phyloP scores from a whole-genome alignment of 2,797 vertebrate species.

The Coccyzus lansbergi region DNA sequence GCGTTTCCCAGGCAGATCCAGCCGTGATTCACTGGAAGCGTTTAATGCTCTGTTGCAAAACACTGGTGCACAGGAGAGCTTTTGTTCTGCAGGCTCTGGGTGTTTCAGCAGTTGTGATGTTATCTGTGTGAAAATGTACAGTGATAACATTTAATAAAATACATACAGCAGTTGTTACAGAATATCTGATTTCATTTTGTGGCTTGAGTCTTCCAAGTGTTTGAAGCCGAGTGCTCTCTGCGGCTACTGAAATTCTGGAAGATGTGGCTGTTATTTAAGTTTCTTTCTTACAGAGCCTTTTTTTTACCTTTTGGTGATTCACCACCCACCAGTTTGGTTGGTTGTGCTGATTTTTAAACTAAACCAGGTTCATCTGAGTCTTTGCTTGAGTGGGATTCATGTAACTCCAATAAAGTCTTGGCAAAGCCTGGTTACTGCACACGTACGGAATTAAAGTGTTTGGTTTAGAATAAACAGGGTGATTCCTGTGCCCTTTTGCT shows the following conservation, averaged over 20 bases:
- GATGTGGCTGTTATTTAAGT: neutral
- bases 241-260: neutral
- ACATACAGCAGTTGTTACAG: neutral
- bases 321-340: neutral
- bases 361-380: neutral
- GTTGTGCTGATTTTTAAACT: neutral
- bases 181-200: neutral
- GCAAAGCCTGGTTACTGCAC: neutral
- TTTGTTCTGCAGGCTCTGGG: neutral
- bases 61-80: neutral
- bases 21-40: neutral
- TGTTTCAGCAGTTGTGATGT: neutral
- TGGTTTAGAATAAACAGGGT: neutral
- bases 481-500: neutral
- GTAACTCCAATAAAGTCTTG: neutral
- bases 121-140: neutral
- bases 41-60: neutral
- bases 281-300: neutral
- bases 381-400: neutral
- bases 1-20: neutral
- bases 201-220: neutral
- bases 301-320: neutral
- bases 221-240: neutral
- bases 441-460: neutral
- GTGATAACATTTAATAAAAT: slow-evolving; percentile 6